Evolutionary conservation across 2,113 vertebrate species (phyloP).

Genomic region (Eupsittula cactorum): DNA sequence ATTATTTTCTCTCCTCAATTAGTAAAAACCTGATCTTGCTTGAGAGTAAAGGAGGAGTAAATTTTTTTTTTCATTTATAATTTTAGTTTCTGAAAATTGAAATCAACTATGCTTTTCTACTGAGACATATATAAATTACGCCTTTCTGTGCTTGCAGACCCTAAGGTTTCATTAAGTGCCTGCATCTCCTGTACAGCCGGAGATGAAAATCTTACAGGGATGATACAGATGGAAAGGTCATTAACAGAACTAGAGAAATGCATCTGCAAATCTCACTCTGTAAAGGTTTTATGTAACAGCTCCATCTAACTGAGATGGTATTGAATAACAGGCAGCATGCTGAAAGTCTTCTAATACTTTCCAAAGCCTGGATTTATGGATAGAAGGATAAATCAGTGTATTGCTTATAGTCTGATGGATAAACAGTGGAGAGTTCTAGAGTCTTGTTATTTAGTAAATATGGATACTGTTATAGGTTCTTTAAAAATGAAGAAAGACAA

Average conservation of each 20-base stretch:
- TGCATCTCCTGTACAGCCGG: neutral
- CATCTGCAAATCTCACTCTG: constrained; percentile 19
- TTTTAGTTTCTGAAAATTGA: neutral
- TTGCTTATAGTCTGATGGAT: neutral
- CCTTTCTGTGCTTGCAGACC: neutral
- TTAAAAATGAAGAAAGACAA: neutral
- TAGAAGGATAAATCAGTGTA: neutral
- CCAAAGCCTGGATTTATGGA: constrained; percentile 39
- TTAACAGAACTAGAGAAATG: constrained; percentile 21
- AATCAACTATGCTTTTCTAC: neutral
- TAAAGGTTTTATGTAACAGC: constrained; percentile 42
- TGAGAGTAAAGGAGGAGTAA: neutral
- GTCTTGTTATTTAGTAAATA: neutral
- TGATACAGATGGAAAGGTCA: constrained; percentile 22
- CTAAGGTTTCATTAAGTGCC: neutral
- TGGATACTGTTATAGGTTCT: neutral
- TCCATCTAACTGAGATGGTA: constrained; percentile 1
- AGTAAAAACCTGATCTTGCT: neutral
- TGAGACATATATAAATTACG: neutral
- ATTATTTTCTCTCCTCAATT: neutral
- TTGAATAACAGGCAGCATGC: neutral
- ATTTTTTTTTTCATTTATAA: neutral
- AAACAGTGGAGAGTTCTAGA: neutral
- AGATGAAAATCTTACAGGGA: neutral
- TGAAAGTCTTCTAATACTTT: constrained; percentile 39